Base-by-base conservation (phyloP, 1,140 invertebrate species). In the Harlomillsia oculata region DNA sequence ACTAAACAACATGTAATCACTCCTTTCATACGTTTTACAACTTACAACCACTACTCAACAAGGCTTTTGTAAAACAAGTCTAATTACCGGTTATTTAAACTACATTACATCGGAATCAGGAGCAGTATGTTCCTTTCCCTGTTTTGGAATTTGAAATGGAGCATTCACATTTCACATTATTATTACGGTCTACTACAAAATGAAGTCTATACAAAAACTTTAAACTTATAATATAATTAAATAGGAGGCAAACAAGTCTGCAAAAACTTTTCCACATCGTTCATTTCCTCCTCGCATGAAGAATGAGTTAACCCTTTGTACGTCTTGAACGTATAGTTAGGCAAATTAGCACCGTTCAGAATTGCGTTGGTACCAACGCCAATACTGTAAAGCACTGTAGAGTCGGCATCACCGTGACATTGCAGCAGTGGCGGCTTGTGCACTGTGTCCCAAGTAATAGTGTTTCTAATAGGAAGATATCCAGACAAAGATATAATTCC, bases 371-470 rank as follows among this genome's bases (percentile, higher is more conserved):
- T 95, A 76, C 92, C 81, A 14, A 62, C 9, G 29, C 93, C 95
- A 83, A 89, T 95, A 67, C 85, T 85, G 67, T 85, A 87, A 1
- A 88, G 87, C 16, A 99, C 91, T 57, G 98, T 80, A 6, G 89
- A 87, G 76, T 99, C 96, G 66, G 81, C 82, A 67, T 91, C 84
- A 14, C 96, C 96, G 74, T 99, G 96, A 67, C 89, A 93, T 74
- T 96, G 89, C 30, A 98, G 76, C 55, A 97, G 78, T 69, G 89
- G 80, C 8, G 64, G 60, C 34, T 62, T 65, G 3, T 60, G 29
- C n/a, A 62, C 56, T 1, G 36, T 28, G 11, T 54, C 28, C 64
- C 64, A 65, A 18, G 41, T 40, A 50, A 65, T 65, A 11, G 56
- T 48, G 18, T 58, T 49, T 18, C 43, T n/a, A 11, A 61, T 41